Percentiles rank a stretch among this genome's conserved stretches.
Conservation (phyloP, 2,113 vertebrate species). For the Pelecanoides urinatrix region DNA sequence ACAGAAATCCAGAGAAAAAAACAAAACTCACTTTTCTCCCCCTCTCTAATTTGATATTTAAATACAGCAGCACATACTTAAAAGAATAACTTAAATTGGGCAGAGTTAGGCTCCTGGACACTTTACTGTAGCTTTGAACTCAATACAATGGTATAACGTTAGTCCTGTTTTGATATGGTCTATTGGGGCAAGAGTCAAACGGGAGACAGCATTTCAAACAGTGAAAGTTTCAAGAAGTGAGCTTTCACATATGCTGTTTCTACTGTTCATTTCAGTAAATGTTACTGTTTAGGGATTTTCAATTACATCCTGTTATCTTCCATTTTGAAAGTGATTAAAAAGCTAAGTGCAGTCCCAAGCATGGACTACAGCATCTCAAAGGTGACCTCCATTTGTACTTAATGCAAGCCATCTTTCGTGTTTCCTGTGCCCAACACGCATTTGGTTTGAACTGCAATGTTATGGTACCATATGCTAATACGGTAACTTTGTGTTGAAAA, state of each 20-base stretch:
- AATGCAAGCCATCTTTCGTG: neutral
- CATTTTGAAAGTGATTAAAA: slow-evolving; percentile 27
- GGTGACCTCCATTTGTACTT: neutral
- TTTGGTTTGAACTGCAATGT: slow-evolving; percentile 30
- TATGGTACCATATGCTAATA: slow-evolving; percentile 56
- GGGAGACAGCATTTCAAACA: neutral
- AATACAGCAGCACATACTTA: neutral
- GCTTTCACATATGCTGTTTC: neutral
- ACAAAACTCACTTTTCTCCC: neutral
- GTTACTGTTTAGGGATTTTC: neutral
- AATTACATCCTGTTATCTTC: neutral
- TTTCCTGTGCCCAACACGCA: neutral
- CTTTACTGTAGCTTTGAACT: neutral
- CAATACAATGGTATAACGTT: neutral
- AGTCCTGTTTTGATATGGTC: neutral
- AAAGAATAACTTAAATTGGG: neutral
- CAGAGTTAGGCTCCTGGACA: neutral
- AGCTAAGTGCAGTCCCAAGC: neutral
- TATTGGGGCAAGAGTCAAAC: neutral
- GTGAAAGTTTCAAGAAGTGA: neutral
- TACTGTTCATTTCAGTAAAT: neutral
- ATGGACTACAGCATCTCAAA: neutral
- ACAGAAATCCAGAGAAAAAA: neutral
- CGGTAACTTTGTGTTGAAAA: slow-evolving; percentile 69
- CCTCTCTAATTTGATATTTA: neutral